phyloP scores from a whole-genome alignment of 2,888 invertebrate genomes.

The Julus scandinavius region DNA sequence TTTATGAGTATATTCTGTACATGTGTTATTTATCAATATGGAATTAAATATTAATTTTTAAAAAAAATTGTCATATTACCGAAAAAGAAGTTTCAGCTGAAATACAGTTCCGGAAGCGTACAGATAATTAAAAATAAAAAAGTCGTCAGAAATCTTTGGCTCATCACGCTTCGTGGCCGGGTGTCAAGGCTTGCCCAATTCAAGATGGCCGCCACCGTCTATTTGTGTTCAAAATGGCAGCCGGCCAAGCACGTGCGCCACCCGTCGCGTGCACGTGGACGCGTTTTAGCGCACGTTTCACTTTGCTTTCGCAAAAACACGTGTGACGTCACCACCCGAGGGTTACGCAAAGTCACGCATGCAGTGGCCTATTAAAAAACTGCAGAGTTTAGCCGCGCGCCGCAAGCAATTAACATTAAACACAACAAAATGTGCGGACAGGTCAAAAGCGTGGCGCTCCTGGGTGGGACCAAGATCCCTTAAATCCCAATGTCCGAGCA shows the following conservation, averaged over 20 bases:
- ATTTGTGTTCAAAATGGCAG: not conserved
- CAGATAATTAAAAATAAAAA: too few species aligned
- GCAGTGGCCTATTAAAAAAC: not conserved
- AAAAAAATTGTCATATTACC: too few species aligned
- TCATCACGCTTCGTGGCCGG: not conserved
- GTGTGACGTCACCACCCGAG: not conserved
- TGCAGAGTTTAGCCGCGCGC: not conserved
- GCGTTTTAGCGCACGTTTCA: slow-evolving; percentile 11
- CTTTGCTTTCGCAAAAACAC: not conserved
- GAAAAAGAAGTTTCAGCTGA: too few species aligned
- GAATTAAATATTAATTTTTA: too few species aligned
- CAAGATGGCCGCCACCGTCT: slow-evolving; percentile 14
- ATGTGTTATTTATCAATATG: too few species aligned
- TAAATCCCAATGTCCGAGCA: not conserved
- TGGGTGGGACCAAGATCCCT: not conserved
- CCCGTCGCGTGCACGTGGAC: slow-evolving; percentile 27
- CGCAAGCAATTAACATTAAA: not conserved
- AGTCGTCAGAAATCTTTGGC: too few species aligned
- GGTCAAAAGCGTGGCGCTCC: not conserved
- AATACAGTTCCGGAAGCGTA: too few species aligned
- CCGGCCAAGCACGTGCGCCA: slow-evolving; percentile 14
- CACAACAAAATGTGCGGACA: not conserved
- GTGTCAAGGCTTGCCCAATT: not conserved
- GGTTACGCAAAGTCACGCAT: not conserved
- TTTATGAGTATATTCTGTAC: too few species aligned